Evolutionary conservation across 2,797 vertebrate species (phyloP).

Genomic region (Aulostomus chinensis): DNA sequence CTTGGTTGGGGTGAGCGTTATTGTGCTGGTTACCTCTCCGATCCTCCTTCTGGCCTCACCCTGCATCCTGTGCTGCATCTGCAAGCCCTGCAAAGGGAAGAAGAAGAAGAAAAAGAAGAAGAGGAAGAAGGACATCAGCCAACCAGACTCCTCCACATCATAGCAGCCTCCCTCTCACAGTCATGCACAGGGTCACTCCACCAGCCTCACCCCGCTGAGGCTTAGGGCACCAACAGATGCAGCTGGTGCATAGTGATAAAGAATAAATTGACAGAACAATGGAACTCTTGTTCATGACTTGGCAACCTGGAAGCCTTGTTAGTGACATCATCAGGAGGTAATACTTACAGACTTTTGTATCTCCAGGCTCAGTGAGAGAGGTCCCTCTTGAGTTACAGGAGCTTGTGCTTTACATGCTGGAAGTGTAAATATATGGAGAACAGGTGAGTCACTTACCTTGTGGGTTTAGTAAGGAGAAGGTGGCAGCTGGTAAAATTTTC

Average conservation of each 20-base stretch:
- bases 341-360: constrained; percentile 7
- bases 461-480: constrained; percentile 21
- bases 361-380: constrained; percentile 10
- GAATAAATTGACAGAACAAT: constrained; percentile 12
- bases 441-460: constrained; percentile 14
- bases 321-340: neutral
- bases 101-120: constrained; percentile 68
- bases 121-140: constrained; percentile 63
- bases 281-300: constrained; percentile 6
- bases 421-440: constrained; percentile 43
- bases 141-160: constrained; percentile 64
- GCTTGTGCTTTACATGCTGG: constrained; percentile 3
- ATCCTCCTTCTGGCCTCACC: constrained; percentile 94
- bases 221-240: constrained; percentile 8
- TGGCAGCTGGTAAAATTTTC: constrained; percentile 8
- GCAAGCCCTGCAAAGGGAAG: constrained; percentile 87
- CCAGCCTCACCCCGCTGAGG: constrained; percentile 1
- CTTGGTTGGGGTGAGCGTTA: constrained; percentile 91
- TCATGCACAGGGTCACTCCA: neutral
- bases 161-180: constrained; percentile 32
- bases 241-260: constrained; percentile 2
- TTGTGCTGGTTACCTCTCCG: constrained; percentile 92
- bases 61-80: constrained; percentile 93
- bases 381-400: constrained; percentile 7
- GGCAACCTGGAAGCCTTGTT: constrained; percentile 3